Conservation (phyloP, 2,113 vertebrate species). For the Lichenostomus cassidix region DNA sequence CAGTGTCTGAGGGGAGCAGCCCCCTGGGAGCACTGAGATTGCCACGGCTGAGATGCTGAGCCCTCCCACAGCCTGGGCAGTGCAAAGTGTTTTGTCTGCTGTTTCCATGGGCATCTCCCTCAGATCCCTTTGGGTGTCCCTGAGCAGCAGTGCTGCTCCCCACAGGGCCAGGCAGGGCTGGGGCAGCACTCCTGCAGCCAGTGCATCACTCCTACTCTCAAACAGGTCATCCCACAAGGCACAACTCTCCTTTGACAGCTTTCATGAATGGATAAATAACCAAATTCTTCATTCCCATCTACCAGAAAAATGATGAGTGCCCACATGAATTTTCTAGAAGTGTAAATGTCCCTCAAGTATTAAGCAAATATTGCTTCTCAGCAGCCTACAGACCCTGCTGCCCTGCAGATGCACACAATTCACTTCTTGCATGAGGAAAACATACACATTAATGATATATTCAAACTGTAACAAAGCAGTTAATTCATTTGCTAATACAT, state of each 20-base stretch:
- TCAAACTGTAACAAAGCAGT: conserved; percentile 52
- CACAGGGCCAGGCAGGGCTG: not conserved
- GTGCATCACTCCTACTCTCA: not conserved
- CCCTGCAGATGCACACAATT: not conserved
- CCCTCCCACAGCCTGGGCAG: not conserved
- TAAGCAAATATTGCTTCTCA: not conserved
- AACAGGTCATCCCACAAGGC: not conserved
- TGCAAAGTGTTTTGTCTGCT: not conserved
- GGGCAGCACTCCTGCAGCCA: not conserved
- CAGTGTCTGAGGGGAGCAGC: not conserved
- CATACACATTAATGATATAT: conserved; percentile 52
- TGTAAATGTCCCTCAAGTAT: not conserved
- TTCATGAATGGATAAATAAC: not conserved
- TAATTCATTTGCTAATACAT: conserved; percentile 68
- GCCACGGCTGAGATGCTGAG: not conserved
- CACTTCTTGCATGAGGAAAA: not conserved
- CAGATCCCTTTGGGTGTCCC: fast-evolving
- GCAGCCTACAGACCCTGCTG: not conserved
- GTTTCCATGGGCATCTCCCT: not conserved
- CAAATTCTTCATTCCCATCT: not conserved
- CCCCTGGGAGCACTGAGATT: fast-evolving
- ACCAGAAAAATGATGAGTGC: not conserved
- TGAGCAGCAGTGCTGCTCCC: not conserved
- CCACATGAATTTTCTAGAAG: not conserved
- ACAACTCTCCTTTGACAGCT: not conserved